Percentiles rank a stretch among this genome's conserved stretches.
These are phyloP conservation scores for Diogma glabrata DNA, from an alignment of 2,888 invertebrate genomes.

Conservation along the genomic window DNA sequence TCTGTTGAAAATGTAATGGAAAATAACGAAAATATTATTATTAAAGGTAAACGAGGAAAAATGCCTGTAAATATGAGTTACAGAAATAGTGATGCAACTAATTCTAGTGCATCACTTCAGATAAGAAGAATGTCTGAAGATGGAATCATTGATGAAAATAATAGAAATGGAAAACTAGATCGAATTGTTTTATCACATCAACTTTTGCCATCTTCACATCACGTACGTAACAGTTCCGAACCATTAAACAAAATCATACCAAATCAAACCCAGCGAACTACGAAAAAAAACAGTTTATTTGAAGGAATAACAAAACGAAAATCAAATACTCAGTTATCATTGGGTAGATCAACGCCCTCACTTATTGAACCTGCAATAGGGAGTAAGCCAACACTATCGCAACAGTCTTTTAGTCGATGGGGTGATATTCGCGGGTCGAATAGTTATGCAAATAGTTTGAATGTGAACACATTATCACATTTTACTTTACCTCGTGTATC, in stretches of 20 bases:
- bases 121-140: not conserved
- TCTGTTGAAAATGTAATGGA: constrained; percentile 5
- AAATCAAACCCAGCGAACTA: not conserved
- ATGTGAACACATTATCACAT: constrained; percentile 17
- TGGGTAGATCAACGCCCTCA: constrained; percentile 29
- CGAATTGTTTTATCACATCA: not conserved
- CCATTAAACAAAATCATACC: constrained; percentile 9
- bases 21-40: not conserved
- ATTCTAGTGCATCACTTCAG: too few relatives aligned
- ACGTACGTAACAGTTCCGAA: constrained; percentile 16
- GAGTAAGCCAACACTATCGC: not conserved
- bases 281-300: constrained; percentile 9
- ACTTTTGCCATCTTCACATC: constrained; percentile 12
- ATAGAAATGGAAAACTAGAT: not conserved
- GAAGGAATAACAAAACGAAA: constrained; percentile 10
- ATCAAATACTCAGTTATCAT: not conserved
- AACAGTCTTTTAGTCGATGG: constrained; percentile 34
- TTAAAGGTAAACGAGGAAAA: not conserved
- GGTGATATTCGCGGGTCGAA: constrained; percentile 42
- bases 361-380: constrained; percentile 31
- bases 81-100: too few relatives aligned
- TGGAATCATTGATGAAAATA: not conserved
- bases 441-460: constrained; percentile 27
- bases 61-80: not conserved
- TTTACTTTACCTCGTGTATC: constrained; percentile 20